Base-by-base conservation (phyloP, 2,113 vertebrate genomes). In the Coryphaenoides rupestris region DNA sequence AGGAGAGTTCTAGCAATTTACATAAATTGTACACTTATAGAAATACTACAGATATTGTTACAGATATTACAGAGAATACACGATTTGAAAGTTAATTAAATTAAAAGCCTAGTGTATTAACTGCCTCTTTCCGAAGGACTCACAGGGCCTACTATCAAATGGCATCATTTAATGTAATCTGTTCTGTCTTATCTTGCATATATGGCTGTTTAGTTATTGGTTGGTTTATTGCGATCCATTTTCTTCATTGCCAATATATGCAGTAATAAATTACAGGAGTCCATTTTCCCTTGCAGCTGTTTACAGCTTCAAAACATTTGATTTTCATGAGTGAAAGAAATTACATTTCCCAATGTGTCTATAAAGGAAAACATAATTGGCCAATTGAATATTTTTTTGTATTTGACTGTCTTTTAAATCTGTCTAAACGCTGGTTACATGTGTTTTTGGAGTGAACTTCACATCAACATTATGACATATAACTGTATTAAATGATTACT, bases 401-500 rank as follows among this genome's bases (percentile, higher is more conserved):
- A 21, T n/a, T n/a, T n/a, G n/a, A n/a, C n/a, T n/a, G n/a, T 69
- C 52, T 72, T 72, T 58, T 40, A n/a, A n/a, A n/a, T n/a, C n/a
- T n/a, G 74, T 65, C 24, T 55, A 7, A 55, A 55, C 14, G 62
- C 28, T 74, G 19, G 62, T 54, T 75, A 3, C 60, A 67, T 63
- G 26, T 23, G 40, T 55, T 74, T n/a, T 60, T 79, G 65, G 9
- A 12, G 13, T 74, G 23, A 71, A 64, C 52, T 49, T 21, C 50
- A 68, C 19, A 60, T 73, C 61, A 66, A 50, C n/a, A 73, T 78
- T 80, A 57, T 66, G 82, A 82, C 84, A 86, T 82, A 81, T 78
- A 49, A 52, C 65, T 55, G 53, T 60, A 63, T 33, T 23, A 16
- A 68, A 70, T 72, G 26, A 62, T 28, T 69, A 55, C 65, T 10